Conservation (phyloP, 2,888 invertebrate genomes). For the Lomographa bimaculata region DNA sequence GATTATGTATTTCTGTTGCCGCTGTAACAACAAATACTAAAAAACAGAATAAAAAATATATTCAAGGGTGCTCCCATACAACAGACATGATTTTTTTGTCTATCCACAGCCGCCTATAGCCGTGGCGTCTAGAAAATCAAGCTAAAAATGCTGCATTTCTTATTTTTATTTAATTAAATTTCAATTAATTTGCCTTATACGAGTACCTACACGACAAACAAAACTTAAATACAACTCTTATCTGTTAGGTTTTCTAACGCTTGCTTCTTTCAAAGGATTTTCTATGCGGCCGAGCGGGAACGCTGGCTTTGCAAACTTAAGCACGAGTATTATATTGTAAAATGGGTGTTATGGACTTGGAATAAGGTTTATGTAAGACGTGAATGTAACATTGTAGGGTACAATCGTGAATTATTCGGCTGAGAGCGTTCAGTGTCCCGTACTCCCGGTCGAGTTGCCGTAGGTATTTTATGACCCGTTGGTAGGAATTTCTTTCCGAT, state of each 20-base stretch:
- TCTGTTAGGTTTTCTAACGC: slow-evolving; percentile 22
- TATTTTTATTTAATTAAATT: too few species aligned
- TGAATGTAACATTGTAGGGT: slow-evolving; percentile 37
- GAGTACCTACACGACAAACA: too few species aligned
- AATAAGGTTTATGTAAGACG: slow-evolving; percentile 22
- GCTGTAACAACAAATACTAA: too few species aligned
- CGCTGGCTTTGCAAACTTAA: slow-evolving; percentile 24
- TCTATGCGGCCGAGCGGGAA: slow-evolving; percentile 33
- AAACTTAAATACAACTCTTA: slow-evolving; percentile 28
- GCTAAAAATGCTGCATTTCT: too few species aligned
- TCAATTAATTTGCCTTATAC: too few species aligned
- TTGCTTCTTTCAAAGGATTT: slow-evolving; percentile 36
- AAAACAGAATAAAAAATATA: too few species aligned
- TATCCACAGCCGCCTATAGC: too few species aligned
- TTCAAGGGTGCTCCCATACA: too few species aligned
- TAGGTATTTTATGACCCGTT: slow-evolving; percentile 56
- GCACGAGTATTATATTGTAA: slow-evolving; percentile 13
- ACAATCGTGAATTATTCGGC: slow-evolving; percentile 61
- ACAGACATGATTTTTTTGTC: too few species aligned
- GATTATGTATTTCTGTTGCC: too few species aligned
- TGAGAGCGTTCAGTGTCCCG: slow-evolving; percentile 47
- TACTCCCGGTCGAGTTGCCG: slow-evolving; percentile 45
- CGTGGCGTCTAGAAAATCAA: too few species aligned
- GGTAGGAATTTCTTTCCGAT: slow-evolving; percentile 53
- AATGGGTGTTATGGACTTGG: slow-evolving; percentile 4